Base-by-base conservation (phyloP, 2,888 invertebrate genomes). In the Cerastis rubricosa region DNA sequence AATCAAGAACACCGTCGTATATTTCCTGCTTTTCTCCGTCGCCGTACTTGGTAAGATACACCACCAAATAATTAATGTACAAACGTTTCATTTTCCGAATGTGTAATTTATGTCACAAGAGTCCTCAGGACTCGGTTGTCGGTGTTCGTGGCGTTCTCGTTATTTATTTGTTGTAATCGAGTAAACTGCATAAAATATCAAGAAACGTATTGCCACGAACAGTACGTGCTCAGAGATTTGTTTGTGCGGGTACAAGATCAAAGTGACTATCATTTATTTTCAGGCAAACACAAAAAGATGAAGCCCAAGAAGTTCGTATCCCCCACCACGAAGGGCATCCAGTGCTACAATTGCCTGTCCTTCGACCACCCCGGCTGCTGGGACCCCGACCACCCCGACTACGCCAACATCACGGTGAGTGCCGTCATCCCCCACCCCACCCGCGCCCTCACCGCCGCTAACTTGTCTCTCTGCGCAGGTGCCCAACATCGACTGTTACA, bases 351-450 rank as follows among this genome's bases (percentile, higher is more conserved):
- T 89, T 96, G 96, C 84, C 88, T 96, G 66, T 96, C 96, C 29
- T 96, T 95, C 90, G 96, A 96, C 91, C 96, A 96, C 88, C 95
- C 96, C 49, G 96, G 96, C 69, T 96, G 96, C 91, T 96, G 96
- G 96, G 96, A 96, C 85, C 96, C 96, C 40, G 96, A 95, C 80
- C 96, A 96, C 78, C 96, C 96, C 2, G 95, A 96, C 89, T 95
- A 94, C 90, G 93, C 94, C 19, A 96, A 96, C 84, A 92, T 95
- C 57, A 96, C 96, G 64, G 96, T 96, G 35, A 93, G 89, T 85
- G 51, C 11, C 12, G 14, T 2, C 35, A 0, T 11, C 1, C 14
- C 9, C 17, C 0, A 7, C 17, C 17, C 0, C 7, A 19, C 7
- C 3, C 12, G 29, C 57, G 11, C 45, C 8, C 11, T 0, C 57